Base-by-base conservation (phyloP, 2,113 vertebrate genomes). In the Carollia perspicillata region DNA sequence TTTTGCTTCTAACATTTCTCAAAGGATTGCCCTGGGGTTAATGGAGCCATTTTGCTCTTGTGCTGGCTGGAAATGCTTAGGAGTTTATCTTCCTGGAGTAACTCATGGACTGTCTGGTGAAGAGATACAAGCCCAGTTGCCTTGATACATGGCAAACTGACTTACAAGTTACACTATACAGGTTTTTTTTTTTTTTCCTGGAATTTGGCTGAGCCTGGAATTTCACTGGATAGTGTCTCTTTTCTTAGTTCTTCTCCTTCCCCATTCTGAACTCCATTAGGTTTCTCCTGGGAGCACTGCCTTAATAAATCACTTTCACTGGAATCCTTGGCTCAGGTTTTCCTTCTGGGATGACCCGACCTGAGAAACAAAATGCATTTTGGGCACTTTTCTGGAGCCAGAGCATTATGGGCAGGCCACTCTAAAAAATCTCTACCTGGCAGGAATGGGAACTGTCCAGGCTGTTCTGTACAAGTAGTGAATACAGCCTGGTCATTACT, bases 251-350 rank as follows among this genome's bases (percentile, higher is more conserved):
- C 58, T 66, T 40, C n/a, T 89, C 33, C 55, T 30, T 83, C 66
- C 33, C 13, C 6, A 30, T 77, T 77, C 72, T 89, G 26, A 14
- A 78, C 65, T 93, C 81, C 51, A 85, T 93, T 92, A 92, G 14
- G 18, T 66, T 77, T 66, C 77, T 94, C 85, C 28, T 63, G n/a
- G 40, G 77, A 95, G 35, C 20, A 47, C 22, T 66, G 42, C 53
- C 51, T 92, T 88, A 33, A 88, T 93, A 93, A 88, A 95, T 90
- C 91, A 88, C 58, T 84, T 90, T 60, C 33, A 75, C 49, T 96
- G 20, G 63, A 81, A 80, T 53, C n/a, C 20, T 92, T 95, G 55
- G 69, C 93, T 92, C 79, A 35, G 40, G 22, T 58, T 93, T 95
- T 88, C 40, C 81, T 90, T 90, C 37, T 92, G 58, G 53, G 80